Percentiles rank a stretch among this genome's conserved stretches.
These are phyloP conservation scores for Calidris pygmaea DNA, from an alignment of 2,113 vertebrate genomes.

Conservation along the genomic window DNA sequence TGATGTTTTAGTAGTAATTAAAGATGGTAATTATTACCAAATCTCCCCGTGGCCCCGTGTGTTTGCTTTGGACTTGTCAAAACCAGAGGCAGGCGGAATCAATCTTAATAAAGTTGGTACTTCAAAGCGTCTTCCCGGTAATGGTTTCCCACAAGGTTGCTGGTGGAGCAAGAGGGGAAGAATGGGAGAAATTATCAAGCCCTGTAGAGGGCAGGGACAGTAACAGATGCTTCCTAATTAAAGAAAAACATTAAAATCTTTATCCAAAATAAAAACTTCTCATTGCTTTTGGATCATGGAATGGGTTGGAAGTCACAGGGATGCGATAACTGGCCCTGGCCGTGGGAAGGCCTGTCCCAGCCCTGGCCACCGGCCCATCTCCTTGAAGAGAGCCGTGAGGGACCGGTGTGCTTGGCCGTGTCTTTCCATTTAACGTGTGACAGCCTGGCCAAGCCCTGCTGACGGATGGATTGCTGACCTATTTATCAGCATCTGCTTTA, in stretches of 20 bases:
- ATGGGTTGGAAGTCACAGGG: accelerated
- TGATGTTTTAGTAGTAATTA: conserved; percentile 85
- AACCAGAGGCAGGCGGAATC: conserved; percentile 65
- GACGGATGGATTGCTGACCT: conserved; percentile 52
- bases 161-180: neutral
- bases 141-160: conserved; percentile 2
- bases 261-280: neutral
- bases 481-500: conserved; percentile 62
- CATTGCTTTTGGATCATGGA: accelerated
- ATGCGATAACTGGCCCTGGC: accelerated
- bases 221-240: neutral
- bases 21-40: conserved; percentile 84
- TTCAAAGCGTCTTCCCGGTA: conserved; percentile 49
- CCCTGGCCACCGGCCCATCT: neutral
- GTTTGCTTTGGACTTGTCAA: conserved; percentile 82
- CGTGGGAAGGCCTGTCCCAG: accelerated
- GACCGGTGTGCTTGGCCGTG: accelerated
- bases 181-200: neutral
- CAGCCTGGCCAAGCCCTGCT: neutral
- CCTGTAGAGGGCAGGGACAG: neutral
- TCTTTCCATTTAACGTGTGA: accelerated
- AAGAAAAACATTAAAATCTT: neutral
- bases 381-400: neutral
- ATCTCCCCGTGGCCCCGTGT: conserved; percentile 72
- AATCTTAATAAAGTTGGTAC: conserved; percentile 74